Percentiles rank a stretch among this genome's conserved stretches.
phyloP scores from a whole-genome alignment of 2,113 vertebrate species.

The Nibea albiflora region DNA sequence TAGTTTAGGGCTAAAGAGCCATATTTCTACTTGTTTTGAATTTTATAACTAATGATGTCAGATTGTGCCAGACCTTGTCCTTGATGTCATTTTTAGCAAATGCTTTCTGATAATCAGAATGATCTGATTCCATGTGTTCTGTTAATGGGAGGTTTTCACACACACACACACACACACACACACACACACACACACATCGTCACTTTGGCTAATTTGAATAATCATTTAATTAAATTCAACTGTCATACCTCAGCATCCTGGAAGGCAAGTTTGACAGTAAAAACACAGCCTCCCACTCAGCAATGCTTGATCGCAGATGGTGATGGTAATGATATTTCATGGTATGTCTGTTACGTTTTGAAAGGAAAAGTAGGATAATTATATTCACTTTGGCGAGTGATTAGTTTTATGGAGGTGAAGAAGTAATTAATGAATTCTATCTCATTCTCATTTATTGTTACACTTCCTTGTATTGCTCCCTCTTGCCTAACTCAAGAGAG shows the following conservation, averaged over 20 bases:
- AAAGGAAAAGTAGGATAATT: conserved; percentile 77
- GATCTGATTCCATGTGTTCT: conserved; percentile 55
- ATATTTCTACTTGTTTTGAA: conserved; percentile 22
- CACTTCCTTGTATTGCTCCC: conserved; percentile 65
- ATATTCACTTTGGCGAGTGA: conserved; percentile 78
- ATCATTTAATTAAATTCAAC: conserved; percentile 74
- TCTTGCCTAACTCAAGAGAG: conserved; percentile 59
- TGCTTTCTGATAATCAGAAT: conserved; percentile 44
- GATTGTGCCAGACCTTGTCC: not conserved
- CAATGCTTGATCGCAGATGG: conserved; percentile 66
- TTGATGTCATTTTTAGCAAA: conserved; percentile 50
- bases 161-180: conserved; percentile 41
- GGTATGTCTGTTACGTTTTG: conserved; percentile 71
- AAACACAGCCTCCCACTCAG: conserved; percentile 69
- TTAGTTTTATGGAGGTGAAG: conserved; percentile 77
- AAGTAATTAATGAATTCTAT: conserved; percentile 78
- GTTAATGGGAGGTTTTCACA: conserved; percentile 43
- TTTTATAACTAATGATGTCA: conserved; percentile 8
- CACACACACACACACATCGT: conserved; percentile 41
- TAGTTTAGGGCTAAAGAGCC: not conserved
- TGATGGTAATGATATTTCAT: conserved; percentile 77
- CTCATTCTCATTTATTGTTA: conserved; percentile 72
- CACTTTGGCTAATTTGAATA: conserved; percentile 72
- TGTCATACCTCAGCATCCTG: conserved; percentile 68
- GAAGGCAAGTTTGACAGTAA: conserved; percentile 68